Percentiles rank a stretch among this genome's conserved stretches.
Evolutionary conservation across 2,113 vertebrate species (phyloP).

Genomic region (Myiagra hebetior): DNA sequence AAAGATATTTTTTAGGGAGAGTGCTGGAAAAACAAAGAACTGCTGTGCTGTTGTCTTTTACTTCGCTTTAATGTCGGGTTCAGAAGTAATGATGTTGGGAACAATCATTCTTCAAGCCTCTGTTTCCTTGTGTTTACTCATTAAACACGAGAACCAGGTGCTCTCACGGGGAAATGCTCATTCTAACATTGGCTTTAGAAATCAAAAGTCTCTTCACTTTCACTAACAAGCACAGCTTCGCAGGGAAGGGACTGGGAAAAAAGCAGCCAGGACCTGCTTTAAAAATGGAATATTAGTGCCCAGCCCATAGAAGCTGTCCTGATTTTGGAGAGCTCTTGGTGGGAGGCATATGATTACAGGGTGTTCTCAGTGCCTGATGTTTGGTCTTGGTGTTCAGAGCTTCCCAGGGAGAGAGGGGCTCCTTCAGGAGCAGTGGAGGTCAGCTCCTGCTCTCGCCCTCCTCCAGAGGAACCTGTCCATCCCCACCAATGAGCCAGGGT

Average conservation of each 20-base stretch:
- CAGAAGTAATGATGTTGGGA: slow-evolving; percentile 68
- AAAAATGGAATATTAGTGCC: slow-evolving; percentile 35
- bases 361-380: neutral
- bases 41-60: slow-evolving; percentile 68
- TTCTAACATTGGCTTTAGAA: slow-evolving; percentile 59
- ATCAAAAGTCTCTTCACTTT: slow-evolving; percentile 62
- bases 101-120: slow-evolving; percentile 67
- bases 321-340: neutral
- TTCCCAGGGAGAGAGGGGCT: neutral
- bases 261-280: slow-evolving; percentile 19
- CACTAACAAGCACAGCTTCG: slow-evolving; percentile 48
- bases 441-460: neutral
- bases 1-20: slow-evolving; percentile 56
- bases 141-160: slow-evolving; percentile 70
- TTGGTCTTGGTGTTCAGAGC: neutral
- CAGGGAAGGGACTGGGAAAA: neutral
- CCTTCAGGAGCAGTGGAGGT: neutral
- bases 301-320: neutral
- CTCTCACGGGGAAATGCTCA: slow-evolving; percentile 62
- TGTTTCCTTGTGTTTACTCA: slow-evolving; percentile 72
- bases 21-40: slow-evolving; percentile 65
- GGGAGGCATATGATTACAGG: neutral
- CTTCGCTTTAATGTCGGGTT: slow-evolving; percentile 45
- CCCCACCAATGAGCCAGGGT: neutral
- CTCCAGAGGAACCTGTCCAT: neutral